Conservation (phyloP, 2,113 vertebrate species). For the Chloropsis cyanopogon region DNA sequence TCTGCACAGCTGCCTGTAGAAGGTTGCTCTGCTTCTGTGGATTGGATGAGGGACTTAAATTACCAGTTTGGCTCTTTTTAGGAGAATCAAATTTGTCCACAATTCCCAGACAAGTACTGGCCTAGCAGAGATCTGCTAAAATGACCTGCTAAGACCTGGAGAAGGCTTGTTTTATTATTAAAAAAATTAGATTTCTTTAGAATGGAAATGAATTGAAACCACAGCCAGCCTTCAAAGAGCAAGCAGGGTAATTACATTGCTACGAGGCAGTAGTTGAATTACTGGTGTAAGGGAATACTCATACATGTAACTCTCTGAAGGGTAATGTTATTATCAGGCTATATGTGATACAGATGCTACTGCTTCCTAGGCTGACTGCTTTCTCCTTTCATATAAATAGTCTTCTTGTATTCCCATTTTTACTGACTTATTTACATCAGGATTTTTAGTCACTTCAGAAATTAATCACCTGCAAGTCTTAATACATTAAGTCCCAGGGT, state of each 20-base stretch:
- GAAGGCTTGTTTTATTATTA: not conserved
- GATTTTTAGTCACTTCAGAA: not conserved
- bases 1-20: not conserved
- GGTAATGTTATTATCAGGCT: not conserved
- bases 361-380: not conserved
- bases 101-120: not conserved
- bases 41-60: not conserved
- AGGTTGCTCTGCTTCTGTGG: not conserved
- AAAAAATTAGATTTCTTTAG: slow-evolving; percentile 34
- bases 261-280: slow-evolving; percentile 37
- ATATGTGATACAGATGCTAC: not conserved
- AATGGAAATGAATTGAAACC: slow-evolving; percentile 53
- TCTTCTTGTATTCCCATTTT: not conserved
- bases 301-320: not conserved
- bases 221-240: slow-evolving; percentile 39
- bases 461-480: not conserved
- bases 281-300: slow-evolving; percentile 21
- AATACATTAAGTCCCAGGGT: not conserved
- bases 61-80: not conserved
- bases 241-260: slow-evolving; percentile 41
- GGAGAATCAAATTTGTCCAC: not conserved
- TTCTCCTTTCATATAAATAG: not conserved
- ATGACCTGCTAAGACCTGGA: not conserved
- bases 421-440: not conserved
- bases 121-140: not conserved